A percentile compares a stretch with the other conserved stretches of the same genome.
Evolutionary conservation across 1,140 invertebrate species (phyloP).

Genomic region (Drosophila bipectinata): DNA sequence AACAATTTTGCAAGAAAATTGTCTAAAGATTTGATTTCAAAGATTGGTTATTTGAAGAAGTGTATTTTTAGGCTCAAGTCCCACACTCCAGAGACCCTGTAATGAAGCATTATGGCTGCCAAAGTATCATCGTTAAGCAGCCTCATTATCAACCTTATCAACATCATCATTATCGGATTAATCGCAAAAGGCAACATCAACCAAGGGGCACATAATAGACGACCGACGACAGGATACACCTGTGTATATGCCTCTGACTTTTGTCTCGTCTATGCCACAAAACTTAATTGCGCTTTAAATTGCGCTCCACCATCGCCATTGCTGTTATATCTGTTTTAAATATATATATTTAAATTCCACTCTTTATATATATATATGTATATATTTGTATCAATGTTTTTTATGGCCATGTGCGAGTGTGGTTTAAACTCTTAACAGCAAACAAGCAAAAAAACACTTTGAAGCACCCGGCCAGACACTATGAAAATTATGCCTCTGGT

Average conservation of each 20-base stretch:
- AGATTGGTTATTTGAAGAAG: no score
- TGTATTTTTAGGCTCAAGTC: no score
- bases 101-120: neutral
- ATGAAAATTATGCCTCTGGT: conserved; percentile 29
- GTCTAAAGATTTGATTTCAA: no score
- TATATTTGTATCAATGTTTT: neutral
- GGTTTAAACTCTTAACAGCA: conserved; percentile 15
- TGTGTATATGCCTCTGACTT: conserved; percentile 24
- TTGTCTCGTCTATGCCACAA: conserved; percentile 53
- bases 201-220: no score
- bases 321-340: no score
- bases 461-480: conserved; percentile 6
- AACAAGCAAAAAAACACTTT: conserved; percentile 33
- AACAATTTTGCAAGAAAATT: neutral
- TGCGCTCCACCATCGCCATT: no score
- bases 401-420: neutral
- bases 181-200: conserved; percentile 19
- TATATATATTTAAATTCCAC: no score
- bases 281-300: conserved; percentile 41
- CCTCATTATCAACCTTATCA: conserved; percentile 42
- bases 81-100: no score
- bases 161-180: conserved; percentile 55
- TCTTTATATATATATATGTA: neutral
- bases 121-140: conserved; percentile 24
- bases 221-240: no score